These are phyloP conservation scores for Patella ulyssiponensis DNA, from an alignment of 2,888 invertebrate species.

Conservation along the genomic window DNA sequence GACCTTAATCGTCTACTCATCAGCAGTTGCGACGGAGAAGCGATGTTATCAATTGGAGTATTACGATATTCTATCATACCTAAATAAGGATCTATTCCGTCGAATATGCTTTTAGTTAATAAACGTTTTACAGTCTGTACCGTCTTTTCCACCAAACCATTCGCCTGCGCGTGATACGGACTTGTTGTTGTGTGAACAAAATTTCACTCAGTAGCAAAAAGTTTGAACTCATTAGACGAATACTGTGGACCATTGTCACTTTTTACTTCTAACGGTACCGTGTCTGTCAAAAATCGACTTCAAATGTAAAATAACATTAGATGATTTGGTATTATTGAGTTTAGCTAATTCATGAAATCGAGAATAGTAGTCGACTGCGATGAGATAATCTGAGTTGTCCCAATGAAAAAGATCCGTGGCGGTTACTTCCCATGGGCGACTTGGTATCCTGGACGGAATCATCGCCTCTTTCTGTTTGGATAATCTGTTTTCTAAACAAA, in stretches of 20 bases:
- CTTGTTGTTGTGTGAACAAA: slow-evolving; percentile 22
- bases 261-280: slow-evolving; percentile 30
- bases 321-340: slow-evolving; percentile 29
- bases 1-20: slow-evolving; percentile 12
- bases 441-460: slow-evolving; percentile 31
- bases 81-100: slow-evolving; percentile 25
- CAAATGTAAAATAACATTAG: slow-evolving; percentile 30
- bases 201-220: slow-evolving; percentile 20
- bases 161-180: slow-evolving; percentile 22
- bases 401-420: slow-evolving; percentile 37
- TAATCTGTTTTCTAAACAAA: slow-evolving; percentile 30
- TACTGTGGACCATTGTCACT: slow-evolving; percentile 25
- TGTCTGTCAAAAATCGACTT: slow-evolving; percentile 35
- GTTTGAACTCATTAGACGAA: slow-evolving; percentile 15
- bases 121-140: slow-evolving; percentile 28
- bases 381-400: slow-evolving; percentile 30
- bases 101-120: slow-evolving; percentile 21
- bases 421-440: slow-evolving; percentile 36
- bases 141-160: slow-evolving; percentile 15
- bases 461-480: slow-evolving; percentile 35
- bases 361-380: slow-evolving; percentile 38
- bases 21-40: neutral
- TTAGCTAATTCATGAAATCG: slow-evolving; percentile 35
- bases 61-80: slow-evolving; percentile 19
- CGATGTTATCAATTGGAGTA: slow-evolving; percentile 3